phyloP scores from a whole-genome alignment of 1,140 invertebrate genomes.

The Saccostrea glomerata region DNA sequence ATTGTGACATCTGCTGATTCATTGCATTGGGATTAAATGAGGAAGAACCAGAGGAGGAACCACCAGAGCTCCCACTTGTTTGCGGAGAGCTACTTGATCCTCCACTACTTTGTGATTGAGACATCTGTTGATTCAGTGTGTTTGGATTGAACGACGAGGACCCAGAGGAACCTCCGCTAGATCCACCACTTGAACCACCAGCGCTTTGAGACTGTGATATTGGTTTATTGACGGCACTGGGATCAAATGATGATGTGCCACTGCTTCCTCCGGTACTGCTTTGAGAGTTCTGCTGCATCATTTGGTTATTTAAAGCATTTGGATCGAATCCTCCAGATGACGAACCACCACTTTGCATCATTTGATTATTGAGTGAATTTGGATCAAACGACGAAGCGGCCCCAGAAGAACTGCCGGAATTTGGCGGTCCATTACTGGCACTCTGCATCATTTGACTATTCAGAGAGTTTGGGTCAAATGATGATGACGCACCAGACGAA shows the following conservation, averaged over 20 bases:
- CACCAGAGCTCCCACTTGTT: background rate
- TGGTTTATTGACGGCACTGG: conserved; percentile 45
- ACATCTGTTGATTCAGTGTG: conserved; percentile 45
- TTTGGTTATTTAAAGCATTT: conserved; percentile 50
- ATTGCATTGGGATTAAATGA: conserved; percentile 44
- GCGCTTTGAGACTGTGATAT: conserved; percentile 35
- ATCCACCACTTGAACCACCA: conserved; percentile 32
- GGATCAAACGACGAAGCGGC: conserved; percentile 49
- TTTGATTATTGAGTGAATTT: conserved; percentile 49
- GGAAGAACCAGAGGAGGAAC: conserved; percentile 10
- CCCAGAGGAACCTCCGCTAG: background rate
- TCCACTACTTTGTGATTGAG: conserved; percentile 30
- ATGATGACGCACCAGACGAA: conserved; percentile 38
- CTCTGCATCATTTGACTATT: conserved; percentile 49
- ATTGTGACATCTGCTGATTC: conserved; percentile 39
- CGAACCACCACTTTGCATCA: conserved; percentile 41
- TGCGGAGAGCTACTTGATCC: background rate
- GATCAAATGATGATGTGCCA: conserved; percentile 46
- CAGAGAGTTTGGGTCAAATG: conserved; percentile 54
- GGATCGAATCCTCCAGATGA: conserved; percentile 49
- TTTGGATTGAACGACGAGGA: conserved; percentile 48
- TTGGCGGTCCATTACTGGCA: conserved; percentile 43
- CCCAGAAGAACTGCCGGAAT: conserved; percentile 32
- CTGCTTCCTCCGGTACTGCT: conserved; percentile 20
- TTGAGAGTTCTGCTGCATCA: conserved; percentile 39